These are phyloP conservation scores for Patella pellucida DNA, from an alignment of 2,888 invertebrate genomes.

Conservation along the genomic window DNA sequence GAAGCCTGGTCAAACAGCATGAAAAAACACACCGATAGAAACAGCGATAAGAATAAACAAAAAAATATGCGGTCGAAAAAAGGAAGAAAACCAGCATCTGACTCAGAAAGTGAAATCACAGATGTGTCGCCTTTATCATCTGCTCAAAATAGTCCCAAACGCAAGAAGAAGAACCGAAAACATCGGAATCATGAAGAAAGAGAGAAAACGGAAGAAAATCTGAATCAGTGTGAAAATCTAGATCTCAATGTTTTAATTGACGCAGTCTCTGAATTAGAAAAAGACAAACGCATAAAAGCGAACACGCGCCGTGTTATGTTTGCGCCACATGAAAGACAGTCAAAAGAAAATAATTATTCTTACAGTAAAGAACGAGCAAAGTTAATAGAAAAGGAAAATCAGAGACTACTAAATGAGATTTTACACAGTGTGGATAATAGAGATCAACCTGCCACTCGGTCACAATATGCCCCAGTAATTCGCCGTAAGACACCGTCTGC, in stretches of 20 bases:
- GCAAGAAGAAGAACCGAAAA: conserved; percentile 15
- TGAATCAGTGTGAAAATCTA: conserved; percentile 45
- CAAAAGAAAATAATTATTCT: conserved; percentile 49
- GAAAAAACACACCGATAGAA: conserved; percentile 16
- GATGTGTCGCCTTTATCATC: conserved; percentile 63
- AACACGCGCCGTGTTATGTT: conserved; percentile 59
- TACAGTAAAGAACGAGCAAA: conserved; percentile 54
- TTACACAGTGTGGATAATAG: conserved; percentile 44
- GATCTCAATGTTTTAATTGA: conserved; percentile 61
- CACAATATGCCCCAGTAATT: conserved; percentile 28
- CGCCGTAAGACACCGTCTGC: conserved; percentile 69
- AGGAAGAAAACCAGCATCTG: conserved; percentile 37
- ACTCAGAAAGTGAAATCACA: conserved; percentile 65
- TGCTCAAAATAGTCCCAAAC: conserved; percentile 46
- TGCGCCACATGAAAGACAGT: conserved; percentile 46
- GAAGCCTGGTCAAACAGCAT: background rate
- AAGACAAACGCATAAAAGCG: conserved; percentile 54
- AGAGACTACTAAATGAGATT: conserved; percentile 62
- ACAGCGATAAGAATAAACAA: conserved; percentile 22
- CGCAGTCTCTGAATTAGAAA: conserved; percentile 62
- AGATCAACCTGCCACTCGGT: conserved; percentile 30
- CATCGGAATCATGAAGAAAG: conserved; percentile 19
- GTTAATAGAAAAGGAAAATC: conserved; percentile 64
- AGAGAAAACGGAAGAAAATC: conserved; percentile 23
- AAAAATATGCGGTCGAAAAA: conserved; percentile 29